Evolutionary conservation across 2,888 invertebrate genomes (phyloP).

Genomic region (Metalampra italica): DNA sequence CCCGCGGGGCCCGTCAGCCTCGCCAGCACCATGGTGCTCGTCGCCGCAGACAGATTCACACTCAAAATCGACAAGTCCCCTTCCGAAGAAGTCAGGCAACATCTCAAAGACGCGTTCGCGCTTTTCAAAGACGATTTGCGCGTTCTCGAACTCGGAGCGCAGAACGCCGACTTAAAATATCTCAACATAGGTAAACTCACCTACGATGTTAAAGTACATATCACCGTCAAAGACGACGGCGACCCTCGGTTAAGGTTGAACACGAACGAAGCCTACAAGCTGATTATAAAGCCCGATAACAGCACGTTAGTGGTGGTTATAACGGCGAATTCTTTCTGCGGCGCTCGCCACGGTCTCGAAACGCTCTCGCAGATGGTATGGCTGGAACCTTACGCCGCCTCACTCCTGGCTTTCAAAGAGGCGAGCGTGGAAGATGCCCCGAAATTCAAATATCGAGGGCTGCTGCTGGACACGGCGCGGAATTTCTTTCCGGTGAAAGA

Average conservation of each 20-base stretch:
- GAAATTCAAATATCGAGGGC: conserved; percentile 86
- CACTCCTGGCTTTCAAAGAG: conserved; percentile 81
- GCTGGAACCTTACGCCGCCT: conserved; percentile 83
- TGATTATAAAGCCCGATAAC: conserved; percentile 74
- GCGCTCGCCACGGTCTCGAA: conserved; percentile 87
- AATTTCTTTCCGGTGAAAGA: conserved; percentile 89
- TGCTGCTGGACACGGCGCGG: conserved; percentile 93
- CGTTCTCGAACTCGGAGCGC: conserved; percentile 51
- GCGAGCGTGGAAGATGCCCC: conserved; percentile 88
- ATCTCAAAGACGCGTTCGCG: conserved; percentile 70
- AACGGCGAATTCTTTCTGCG: conserved; percentile 83
- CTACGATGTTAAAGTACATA: conserved; percentile 62
- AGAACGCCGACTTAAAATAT: conserved; percentile 29
- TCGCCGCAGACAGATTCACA: conserved; percentile 72
- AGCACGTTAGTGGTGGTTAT: conserved; percentile 78
- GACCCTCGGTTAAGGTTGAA: conserved; percentile 80
- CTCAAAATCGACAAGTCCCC: conserved; percentile 60
- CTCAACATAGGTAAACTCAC: conserved; percentile 37
- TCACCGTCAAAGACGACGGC: conserved; percentile 72
- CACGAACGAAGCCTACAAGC: conserved; percentile 86
- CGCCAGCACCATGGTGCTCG: conserved; percentile 80
- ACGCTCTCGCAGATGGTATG: conserved; percentile 88
- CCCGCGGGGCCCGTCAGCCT: conserved; percentile 85
- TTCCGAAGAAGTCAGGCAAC: conserved; percentile 49
- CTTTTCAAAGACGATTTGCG: conserved; percentile 73